Evolutionary conservation across 2,888 invertebrate genomes (phyloP).

Genomic region (Tenthredo notha): DNA sequence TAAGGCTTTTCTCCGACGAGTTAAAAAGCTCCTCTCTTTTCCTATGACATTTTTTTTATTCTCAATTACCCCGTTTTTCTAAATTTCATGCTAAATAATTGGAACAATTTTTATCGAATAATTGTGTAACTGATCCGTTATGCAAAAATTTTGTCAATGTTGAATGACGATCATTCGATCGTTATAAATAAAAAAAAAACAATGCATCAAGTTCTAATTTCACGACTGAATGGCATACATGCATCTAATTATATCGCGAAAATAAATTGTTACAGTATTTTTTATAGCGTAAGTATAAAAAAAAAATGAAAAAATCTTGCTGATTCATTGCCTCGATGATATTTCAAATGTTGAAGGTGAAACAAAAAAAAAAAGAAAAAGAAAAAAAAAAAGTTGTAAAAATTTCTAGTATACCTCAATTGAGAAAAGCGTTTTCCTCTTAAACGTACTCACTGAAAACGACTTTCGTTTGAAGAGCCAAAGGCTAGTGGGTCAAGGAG

Average conservation of each 20-base stretch:
- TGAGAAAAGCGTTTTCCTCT: not conserved
- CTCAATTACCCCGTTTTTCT: not conserved
- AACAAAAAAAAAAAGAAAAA: not conserved
- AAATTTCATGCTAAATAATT: not conserved
- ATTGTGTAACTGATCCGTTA: not conserved
- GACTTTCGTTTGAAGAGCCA: not conserved
- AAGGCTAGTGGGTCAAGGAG: conserved; percentile 1
- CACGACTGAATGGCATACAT: not conserved
- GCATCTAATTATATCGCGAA: not conserved
- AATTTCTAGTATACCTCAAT: not conserved
- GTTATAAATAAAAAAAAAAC: not conserved
- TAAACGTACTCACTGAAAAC: not conserved
- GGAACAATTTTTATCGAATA: not conserved
- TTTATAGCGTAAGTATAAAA: too few relatives aligned
- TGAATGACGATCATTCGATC: not conserved
- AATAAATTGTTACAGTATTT: too few relatives aligned
- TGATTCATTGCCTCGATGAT: not conserved
- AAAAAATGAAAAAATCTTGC: not conserved
- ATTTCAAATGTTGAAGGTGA: not conserved
- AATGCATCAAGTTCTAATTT: not conserved
- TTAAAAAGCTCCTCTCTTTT: not conserved
- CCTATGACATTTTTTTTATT: not conserved
- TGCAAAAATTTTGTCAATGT: not conserved
- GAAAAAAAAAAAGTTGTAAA: not conserved
- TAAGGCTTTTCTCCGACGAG: not conserved